Percentiles rank a stretch among this genome's conserved stretches.
Conservation (phyloP, 2,797 vertebrate species). For the Mormyrus proboscirostris region DNA sequence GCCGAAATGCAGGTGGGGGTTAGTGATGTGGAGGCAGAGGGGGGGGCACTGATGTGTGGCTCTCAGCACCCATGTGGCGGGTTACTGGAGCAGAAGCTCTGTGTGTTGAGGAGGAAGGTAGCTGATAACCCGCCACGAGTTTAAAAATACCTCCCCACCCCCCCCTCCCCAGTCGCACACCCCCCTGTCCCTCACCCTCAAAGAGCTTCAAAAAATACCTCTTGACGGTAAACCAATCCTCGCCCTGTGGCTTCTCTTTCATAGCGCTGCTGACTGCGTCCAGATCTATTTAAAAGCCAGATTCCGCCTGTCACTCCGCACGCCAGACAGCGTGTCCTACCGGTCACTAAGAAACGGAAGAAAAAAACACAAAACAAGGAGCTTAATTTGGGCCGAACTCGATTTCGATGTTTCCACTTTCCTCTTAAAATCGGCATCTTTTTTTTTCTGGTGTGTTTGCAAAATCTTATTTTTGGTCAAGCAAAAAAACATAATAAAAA, state of each 20-base stretch:
- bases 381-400: not conserved
- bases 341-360: not conserved
- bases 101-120: not conserved
- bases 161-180: not conserved
- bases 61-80: not conserved
- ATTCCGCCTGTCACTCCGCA: not conserved
- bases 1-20: not conserved
- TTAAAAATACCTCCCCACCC: not conserved
- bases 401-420: not conserved
- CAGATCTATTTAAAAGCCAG: conserved; percentile 9
- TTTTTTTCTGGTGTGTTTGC: not conserved
- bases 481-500: not conserved
- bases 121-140: not conserved
- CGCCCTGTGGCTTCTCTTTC: conserved; percentile 6
- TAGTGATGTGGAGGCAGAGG: not conserved
- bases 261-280: conserved; percentile 15
- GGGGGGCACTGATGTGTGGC: not conserved
- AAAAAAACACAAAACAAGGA: not conserved
- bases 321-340: not conserved
- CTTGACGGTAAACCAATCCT: conserved; percentile 14
- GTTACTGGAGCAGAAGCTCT: not conserved
- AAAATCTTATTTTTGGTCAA: not conserved
- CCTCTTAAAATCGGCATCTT: not conserved
- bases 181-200: not conserved
- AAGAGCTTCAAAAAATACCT: not conserved